Conservation (phyloP, 2,888 invertebrate species). For the Plusia festucae region DNA sequence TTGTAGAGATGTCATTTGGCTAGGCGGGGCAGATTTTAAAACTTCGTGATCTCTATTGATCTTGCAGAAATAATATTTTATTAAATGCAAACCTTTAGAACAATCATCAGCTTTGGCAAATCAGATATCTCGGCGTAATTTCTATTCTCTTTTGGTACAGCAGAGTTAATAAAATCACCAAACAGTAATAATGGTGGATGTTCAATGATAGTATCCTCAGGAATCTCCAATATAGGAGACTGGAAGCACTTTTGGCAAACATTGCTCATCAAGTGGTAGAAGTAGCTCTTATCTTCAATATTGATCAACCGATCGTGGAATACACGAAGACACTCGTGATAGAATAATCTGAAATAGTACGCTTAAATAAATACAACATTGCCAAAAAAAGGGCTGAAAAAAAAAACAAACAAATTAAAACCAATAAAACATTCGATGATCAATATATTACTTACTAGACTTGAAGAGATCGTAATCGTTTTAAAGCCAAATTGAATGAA, state of each 20-base stretch:
- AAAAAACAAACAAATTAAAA: no score
- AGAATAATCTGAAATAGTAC: constrained; percentile 92
- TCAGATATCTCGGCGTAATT: constrained; percentile 96
- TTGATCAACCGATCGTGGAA: constrained; percentile 97
- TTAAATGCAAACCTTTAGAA: constrained; percentile 90
- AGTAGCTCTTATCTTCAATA: constrained; percentile 94
- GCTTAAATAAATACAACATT: no score
- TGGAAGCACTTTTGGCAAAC: constrained; percentile 91
- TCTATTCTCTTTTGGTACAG: constrained; percentile 92
- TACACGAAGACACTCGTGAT: constrained; percentile 97
- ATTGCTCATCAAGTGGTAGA: constrained; percentile 92
- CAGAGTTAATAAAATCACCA: constrained; percentile 95
- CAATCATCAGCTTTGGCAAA: constrained; percentile 91
- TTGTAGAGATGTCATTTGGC: no score
- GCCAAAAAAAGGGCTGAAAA: no score
- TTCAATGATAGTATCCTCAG: constrained; percentile 89
- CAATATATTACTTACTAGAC: no score
- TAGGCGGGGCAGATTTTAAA: no score
- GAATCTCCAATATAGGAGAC: constrained; percentile 89
- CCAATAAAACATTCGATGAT: no score
- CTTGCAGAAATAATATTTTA: no score
- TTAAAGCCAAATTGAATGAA: no score
- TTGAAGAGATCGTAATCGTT: no score
- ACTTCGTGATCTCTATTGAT: background rate
- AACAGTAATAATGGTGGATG: constrained; percentile 92